Evolutionary conservation across 2,888 invertebrate genomes (phyloP).

Genomic region (Patella pellucida): DNA sequence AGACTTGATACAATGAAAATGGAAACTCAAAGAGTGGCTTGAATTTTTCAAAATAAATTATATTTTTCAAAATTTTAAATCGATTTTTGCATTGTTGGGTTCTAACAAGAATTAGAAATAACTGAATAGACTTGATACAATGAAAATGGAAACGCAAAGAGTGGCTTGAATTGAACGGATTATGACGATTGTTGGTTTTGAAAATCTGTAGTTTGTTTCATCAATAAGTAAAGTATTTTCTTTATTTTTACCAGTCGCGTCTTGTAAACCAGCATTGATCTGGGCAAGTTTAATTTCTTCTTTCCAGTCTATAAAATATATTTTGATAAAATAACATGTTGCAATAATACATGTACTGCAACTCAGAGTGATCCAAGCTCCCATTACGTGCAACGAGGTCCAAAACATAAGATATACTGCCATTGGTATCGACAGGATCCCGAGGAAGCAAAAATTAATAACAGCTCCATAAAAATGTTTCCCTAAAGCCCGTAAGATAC

Average conservation of each 20-base stretch:
- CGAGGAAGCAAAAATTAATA: not conserved
- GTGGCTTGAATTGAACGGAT: too few species aligned
- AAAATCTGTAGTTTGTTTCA: too few species aligned
- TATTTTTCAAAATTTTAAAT: too few species aligned
- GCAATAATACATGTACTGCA: not conserved
- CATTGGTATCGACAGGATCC: not conserved
- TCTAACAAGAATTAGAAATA: too few species aligned
- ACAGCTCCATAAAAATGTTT: not conserved
- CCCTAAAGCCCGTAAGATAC: not conserved
- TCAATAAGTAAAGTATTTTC: not conserved
- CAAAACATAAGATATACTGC: conserved; percentile 1
- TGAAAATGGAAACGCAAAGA: too few species aligned
- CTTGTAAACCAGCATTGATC: not conserved
- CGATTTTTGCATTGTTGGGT: too few species aligned
- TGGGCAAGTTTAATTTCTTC: not conserved
- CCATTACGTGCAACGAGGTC: not conserved
- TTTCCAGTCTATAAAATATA: not conserved
- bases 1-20: too few species aligned
- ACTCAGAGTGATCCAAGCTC: not conserved
- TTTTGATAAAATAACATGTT: not conserved
- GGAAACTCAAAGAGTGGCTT: too few species aligned
- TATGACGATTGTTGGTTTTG: too few species aligned
- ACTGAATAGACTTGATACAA: too few species aligned
- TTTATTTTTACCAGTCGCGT: not conserved
- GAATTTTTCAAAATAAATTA: too few species aligned